phyloP scores from a whole-genome alignment of 2,888 invertebrate genomes.

The Germaria angustata region DNA sequence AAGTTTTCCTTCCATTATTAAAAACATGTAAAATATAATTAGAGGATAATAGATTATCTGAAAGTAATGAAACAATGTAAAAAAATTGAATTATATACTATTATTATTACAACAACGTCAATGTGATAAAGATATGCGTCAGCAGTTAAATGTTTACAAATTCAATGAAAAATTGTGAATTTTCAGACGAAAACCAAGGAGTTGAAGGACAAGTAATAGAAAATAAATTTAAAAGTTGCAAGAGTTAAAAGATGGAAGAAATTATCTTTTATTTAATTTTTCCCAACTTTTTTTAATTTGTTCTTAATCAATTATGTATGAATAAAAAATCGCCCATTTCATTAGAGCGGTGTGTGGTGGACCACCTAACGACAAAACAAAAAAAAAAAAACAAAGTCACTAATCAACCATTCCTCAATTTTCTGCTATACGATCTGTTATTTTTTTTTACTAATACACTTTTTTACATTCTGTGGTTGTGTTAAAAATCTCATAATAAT shows the following conservation, averaged over 20 bases:
- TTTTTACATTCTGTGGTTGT: constrained; percentile 18
- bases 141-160: constrained; percentile 65
- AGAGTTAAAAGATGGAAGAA: not conserved
- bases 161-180: constrained; percentile 44
- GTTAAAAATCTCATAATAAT: not conserved
- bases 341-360: constrained; percentile 20
- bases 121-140: constrained; percentile 64
- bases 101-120: constrained; percentile 44
- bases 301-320: constrained; percentile 60
- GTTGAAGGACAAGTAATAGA: constrained; percentile 47
- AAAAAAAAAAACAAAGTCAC: constrained; percentile 19
- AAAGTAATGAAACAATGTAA: constrained; percentile 8
- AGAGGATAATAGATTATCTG: not conserved
- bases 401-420: constrained; percentile 38
- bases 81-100: not conserved
- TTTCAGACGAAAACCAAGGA: constrained; percentile 20
- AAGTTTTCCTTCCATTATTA: constrained; percentile 23
- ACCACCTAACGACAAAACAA: constrained; percentile 40
- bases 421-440: not conserved
- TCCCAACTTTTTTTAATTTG: constrained; percentile 39
- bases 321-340: constrained; percentile 36
- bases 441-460: not conserved
- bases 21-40: not conserved
- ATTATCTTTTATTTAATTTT: not conserved
- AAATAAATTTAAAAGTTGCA: constrained; percentile 1